Evolutionary conservation across 2,113 vertebrate species (phyloP), one percentile per base, ranked within the genome.

Genomic region (Scophthalmus maximus): DNA sequence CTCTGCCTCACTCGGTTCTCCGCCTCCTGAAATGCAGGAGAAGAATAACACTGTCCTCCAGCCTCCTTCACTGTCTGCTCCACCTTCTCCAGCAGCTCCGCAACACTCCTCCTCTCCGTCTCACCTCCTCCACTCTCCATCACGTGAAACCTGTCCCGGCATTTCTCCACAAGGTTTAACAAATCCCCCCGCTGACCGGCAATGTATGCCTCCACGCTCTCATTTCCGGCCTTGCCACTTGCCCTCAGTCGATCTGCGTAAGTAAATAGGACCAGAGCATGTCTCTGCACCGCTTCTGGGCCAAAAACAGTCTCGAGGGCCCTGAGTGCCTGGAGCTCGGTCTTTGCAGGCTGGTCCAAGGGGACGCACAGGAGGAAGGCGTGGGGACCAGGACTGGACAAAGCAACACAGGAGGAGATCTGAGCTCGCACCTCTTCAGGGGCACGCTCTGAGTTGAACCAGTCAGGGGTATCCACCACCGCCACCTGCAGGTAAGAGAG

Each of bases 311-410:
- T 46, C 63, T 86, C 88, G 2, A 93, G 53, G 11, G 86, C 62
- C 0, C 14, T 1, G 18, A 94, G 89, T 26, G 85, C 72, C 69
- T 74, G 82, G 55, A 92, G 79, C 76, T 90, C 91, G 0, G 38
- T 56, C 63, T 82, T 85, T 34, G 89, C 85, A 2, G 92, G 89
- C 50, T 86, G 87, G 79, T 93, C 85, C 18, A 93, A n/a, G 2
- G 94, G 92, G 40, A 94, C 78, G 8, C 94, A 94, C n/a, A 94
- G 46, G 12, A 94, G 88, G 80, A 94, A 94, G 57, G 82, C 88
- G 4, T 94, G 94, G 29, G 92, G 94, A 7, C 94, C 94, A 0
- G 94, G 94, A 52, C 87, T 86, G 40, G 86, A 84, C 73, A 94
- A 52, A 40, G 90, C 73, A 22, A 93, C 68, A 8, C 92, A 94